Conservation (phyloP, 2,113 vertebrate genomes). For the Dissostichus mawsoni region DNA sequence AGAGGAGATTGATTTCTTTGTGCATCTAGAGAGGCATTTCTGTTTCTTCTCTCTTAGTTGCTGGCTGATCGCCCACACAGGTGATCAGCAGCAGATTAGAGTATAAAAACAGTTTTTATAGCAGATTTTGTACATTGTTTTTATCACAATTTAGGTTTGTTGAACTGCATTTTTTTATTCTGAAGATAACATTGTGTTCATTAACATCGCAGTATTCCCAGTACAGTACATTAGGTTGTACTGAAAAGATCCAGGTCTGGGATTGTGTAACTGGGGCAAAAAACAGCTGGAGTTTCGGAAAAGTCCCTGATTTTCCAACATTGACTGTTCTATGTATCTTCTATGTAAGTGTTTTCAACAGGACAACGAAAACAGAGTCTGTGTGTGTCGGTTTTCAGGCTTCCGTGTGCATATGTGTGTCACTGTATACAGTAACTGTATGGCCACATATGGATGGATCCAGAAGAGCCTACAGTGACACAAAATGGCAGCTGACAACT, state of each 20-base stretch:
- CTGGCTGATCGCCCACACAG: neutral
- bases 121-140: constrained; percentile 3
- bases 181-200: neutral
- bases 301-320: constrained; percentile 23
- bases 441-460: constrained; percentile 55
- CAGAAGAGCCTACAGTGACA: constrained; percentile 49
- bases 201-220: neutral
- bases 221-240: neutral
- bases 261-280: neutral
- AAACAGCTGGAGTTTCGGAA: constrained; percentile 29
- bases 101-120: neutral
- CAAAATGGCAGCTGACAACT: constrained; percentile 62
- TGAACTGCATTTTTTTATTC: neutral
- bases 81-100: neutral
- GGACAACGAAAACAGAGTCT: neutral
- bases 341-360: neutral
- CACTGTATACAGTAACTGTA: constrained; percentile 16
- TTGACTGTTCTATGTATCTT: neutral
- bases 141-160: neutral
- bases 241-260: neutral
- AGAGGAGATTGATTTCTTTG: constrained; percentile 35
- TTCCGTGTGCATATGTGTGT: neutral
- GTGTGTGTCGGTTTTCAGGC: neutral
- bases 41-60: constrained; percentile 7
- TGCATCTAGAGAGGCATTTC: constrained; percentile 13